A percentile compares a stretch with the other conserved stretches of the same genome.
phyloP scores from a whole-genome alignment of 2,113 vertebrate genomes.

The Numida meleagris region DNA sequence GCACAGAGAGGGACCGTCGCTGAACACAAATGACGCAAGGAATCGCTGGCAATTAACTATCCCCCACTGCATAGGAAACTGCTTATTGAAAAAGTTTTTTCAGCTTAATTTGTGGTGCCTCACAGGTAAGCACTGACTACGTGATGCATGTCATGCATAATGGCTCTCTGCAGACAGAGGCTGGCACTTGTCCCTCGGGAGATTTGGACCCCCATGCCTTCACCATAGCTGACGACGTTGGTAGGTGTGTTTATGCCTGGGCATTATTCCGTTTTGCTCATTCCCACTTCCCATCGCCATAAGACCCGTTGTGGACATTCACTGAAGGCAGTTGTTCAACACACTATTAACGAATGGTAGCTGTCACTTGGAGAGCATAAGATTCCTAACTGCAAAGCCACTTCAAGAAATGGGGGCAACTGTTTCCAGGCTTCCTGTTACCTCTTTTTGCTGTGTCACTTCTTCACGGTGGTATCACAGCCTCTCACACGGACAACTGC shows the following conservation, averaged over 20 bases:
- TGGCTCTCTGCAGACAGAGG: background rate
- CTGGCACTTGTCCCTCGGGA: background rate
- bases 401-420: background rate
- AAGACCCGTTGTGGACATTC: background rate
- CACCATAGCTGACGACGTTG: background rate
- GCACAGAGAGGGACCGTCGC: background rate
- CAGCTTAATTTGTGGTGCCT: rapidly evolving
- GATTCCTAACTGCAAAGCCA: background rate
- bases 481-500: background rate
- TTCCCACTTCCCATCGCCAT: background rate
- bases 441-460: rapidly evolving
- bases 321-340: background rate
- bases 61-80: background rate
- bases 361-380: background rate
- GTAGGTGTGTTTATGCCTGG: background rate
- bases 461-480: background rate
- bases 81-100: background rate
- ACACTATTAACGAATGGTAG: background rate
- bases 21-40: background rate
- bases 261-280: background rate
- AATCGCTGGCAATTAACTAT: background rate
- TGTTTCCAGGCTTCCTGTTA: background rate
- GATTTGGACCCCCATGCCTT: rapidly evolving
- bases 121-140: rapidly evolving
- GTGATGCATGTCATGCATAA: rapidly evolving